Conservation (phyloP, 1,140 invertebrate genomes). For the Monochamus saltuarius region DNA sequence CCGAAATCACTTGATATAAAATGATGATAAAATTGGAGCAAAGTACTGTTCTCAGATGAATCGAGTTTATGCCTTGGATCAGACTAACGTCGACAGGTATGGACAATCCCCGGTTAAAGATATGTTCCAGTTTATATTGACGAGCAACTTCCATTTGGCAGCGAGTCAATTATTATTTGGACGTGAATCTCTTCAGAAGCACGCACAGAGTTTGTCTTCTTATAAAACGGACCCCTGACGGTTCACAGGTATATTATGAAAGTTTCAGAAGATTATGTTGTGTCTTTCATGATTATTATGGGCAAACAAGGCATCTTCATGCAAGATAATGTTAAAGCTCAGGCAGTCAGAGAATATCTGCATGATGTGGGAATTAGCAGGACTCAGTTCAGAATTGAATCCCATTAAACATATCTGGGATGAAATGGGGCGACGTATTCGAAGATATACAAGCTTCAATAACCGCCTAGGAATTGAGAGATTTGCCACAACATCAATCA, state of each 20-base stretch:
- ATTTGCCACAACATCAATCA: not conserved
- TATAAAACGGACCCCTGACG: not conserved
- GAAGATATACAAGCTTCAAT: not conserved
- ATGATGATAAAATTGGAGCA: too few species aligned
- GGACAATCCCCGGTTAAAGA: not conserved
- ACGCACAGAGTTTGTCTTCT: conserved; percentile 1
- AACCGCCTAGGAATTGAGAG: not conserved
- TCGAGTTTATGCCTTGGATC: not conserved
- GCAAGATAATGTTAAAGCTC: conserved; percentile 4
- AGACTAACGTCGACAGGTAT: not conserved
- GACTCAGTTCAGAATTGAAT: too few species aligned
- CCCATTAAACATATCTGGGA: conserved; percentile 10
- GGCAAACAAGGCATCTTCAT: not conserved
- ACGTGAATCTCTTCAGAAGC: not conserved
- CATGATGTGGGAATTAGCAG: not conserved
- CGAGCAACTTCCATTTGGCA: conserved; percentile 7
- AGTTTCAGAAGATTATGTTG: not conserved
- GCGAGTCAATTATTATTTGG: not conserved
- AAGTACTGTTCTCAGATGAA: not conserved
- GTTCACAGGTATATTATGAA: not conserved
- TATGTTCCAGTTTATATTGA: not conserved
- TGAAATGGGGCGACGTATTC: not conserved
- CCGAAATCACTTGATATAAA: not conserved
- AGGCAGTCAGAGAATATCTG: not conserved
- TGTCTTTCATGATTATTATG: not conserved